Evolutionary conservation across 2,113 vertebrate genomes (phyloP).

Genomic region (Triplophysa tibetana): DNA sequence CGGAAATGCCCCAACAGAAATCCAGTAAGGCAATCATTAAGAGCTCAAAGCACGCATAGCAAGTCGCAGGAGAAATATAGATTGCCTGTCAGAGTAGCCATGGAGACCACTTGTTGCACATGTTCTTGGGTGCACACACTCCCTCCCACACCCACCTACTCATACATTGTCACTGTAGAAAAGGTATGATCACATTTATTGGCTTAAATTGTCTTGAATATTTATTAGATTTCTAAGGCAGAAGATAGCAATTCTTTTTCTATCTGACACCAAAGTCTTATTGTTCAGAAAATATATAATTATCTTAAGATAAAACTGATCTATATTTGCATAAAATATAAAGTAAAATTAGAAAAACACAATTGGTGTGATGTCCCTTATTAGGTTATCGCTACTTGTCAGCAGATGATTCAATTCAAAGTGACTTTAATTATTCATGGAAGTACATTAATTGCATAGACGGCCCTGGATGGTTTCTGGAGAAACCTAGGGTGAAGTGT

Average conservation of each 20-base stretch:
- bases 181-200: constrained; percentile 33
- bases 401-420: constrained; percentile 16
- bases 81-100: constrained; percentile 53
- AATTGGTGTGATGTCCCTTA: background rate
- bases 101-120: constrained; percentile 50
- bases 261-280: background rate
- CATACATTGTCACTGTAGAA: constrained; percentile 36
- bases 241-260: background rate
- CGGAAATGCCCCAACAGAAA: constrained; percentile 18
- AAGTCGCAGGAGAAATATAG: constrained; percentile 46
- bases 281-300: too few relatives aligned
- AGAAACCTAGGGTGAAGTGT: constrained; percentile 11
- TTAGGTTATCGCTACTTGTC: background rate
- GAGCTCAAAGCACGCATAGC: constrained; percentile 39
- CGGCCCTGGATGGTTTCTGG: background rate
- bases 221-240: constrained; percentile 2
- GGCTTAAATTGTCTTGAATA: constrained; percentile 31
- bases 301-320: too few relatives aligned
- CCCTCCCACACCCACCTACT: constrained; percentile 46
- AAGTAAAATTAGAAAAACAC: background rate
- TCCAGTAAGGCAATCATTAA: constrained; percentile 30
- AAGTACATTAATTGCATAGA: background rate
- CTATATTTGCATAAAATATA: too few relatives aligned
- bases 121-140: constrained; percentile 39
- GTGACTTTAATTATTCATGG: constrained; percentile 18